These are phyloP conservation scores for Panopea generosa DNA, from an alignment of 2,888 invertebrate species.

Conservation along the genomic window DNA sequence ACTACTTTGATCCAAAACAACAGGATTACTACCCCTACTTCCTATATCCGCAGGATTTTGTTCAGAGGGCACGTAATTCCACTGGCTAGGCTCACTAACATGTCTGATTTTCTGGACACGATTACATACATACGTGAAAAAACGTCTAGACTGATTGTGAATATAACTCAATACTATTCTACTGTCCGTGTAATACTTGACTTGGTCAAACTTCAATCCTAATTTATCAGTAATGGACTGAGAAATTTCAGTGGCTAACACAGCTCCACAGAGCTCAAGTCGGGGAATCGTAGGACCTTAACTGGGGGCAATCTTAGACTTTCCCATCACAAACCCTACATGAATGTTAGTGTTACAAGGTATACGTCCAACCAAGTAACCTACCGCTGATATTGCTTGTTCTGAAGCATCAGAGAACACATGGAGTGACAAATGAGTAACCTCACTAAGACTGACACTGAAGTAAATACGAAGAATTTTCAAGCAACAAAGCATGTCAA, in stretches of 20 bases:
- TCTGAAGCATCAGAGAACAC: constrained; percentile 42
- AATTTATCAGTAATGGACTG: too few species aligned
- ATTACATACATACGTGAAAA: not conserved
- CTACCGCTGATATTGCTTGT: constrained; percentile 22
- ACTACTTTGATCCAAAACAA: not conserved
- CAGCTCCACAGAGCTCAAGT: not conserved
- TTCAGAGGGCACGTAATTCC: not conserved
- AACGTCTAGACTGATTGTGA: not conserved
- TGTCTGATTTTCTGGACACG: not conserved
- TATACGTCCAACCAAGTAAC: constrained; percentile 6
- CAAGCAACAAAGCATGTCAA: not conserved
- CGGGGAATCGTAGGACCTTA: constrained; percentile 11
- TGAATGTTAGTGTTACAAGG: not conserved
- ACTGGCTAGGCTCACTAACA: not conserved
- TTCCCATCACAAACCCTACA: constrained; percentile 29
- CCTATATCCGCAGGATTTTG: not conserved
- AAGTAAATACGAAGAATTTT: not conserved
- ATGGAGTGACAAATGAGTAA: constrained; percentile 8
- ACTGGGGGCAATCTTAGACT: constrained; percentile 42
- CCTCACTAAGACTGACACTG: not conserved
- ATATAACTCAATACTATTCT: not conserved
- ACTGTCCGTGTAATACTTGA: too few species aligned
- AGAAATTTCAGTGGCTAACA: too few species aligned
- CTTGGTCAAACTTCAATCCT: too few species aligned
- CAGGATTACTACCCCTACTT: not conserved